Evolutionary conservation across 2,113 vertebrate genomes (phyloP).

Genomic region (Ophiodon elongatus): DNA sequence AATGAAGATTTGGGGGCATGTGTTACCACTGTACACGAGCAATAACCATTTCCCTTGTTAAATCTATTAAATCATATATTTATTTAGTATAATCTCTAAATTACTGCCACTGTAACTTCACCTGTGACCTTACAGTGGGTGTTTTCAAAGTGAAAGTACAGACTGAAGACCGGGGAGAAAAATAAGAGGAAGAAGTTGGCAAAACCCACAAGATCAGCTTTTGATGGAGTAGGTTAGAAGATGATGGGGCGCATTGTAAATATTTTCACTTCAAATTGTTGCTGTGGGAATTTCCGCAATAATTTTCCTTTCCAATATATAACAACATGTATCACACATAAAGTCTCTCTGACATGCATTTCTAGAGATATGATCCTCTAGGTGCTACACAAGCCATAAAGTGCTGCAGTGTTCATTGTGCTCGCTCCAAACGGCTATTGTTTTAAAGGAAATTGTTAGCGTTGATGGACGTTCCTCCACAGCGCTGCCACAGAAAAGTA

Average conservation of each 20-base stretch:
- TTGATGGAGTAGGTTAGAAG: conserved; percentile 42
- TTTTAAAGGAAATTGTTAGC: conserved; percentile 28
- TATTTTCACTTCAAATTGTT: conserved; percentile 16
- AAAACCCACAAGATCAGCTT: conserved; percentile 9
- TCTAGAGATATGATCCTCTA: conserved; percentile 20
- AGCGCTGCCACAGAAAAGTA: background rate
- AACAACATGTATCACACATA: background rate
- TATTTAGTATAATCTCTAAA: background rate
- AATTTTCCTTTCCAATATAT: conserved; percentile 48
- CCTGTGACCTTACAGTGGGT: background rate
- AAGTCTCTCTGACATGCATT: conserved; percentile 29
- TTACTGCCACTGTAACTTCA: background rate
- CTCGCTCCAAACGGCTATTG: background rate
- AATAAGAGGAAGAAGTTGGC: conserved; percentile 37
- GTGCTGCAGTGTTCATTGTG: background rate
- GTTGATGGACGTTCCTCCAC: conserved; percentile 9
- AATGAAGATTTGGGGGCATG: background rate
- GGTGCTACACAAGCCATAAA: conserved; percentile 17
- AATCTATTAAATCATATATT: background rate
- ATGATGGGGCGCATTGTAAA: conserved; percentile 30
- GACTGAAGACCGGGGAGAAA: background rate
- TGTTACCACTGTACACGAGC: background rate
- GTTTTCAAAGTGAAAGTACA: conserved; percentile 18
- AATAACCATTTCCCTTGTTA: background rate
- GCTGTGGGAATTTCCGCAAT: background rate